These are phyloP conservation scores for Sphaerophoria taeniata DNA, from an alignment of 2,888 invertebrate genomes.

Conservation along the genomic window DNA sequence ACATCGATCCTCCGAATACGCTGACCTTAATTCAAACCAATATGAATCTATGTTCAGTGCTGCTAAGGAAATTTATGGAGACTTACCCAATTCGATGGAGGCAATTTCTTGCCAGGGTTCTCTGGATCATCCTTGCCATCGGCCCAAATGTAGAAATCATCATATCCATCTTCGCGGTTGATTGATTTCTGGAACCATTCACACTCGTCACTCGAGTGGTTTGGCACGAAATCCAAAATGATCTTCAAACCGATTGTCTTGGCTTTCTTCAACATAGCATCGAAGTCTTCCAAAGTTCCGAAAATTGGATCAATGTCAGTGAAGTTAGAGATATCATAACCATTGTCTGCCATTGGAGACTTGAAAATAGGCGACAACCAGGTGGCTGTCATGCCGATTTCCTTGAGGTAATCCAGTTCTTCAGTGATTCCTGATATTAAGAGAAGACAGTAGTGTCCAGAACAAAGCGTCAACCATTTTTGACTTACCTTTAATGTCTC, in stretches of 20 bases:
- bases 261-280: slow-evolving; percentile 84
- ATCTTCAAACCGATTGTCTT: slow-evolving; percentile 84
- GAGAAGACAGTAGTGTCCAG: neutral
- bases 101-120: slow-evolving; percentile 73
- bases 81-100: slow-evolving; percentile 79
- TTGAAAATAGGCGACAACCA: slow-evolving; percentile 90
- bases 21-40: slow-evolving; percentile 74
- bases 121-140: slow-evolving; percentile 83
- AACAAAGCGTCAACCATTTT: neutral
- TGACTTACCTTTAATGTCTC: slow-evolving; percentile 89
- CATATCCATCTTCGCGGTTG: slow-evolving; percentile 85
- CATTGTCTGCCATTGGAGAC: slow-evolving; percentile 90
- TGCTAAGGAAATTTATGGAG: too few species aligned
- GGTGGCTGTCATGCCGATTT: slow-evolving; percentile 87
- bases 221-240: slow-evolving; percentile 87
- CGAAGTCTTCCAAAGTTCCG: slow-evolving; percentile 87
- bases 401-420: slow-evolving; percentile 86
- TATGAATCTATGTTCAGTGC: too few species aligned
- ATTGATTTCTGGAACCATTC: slow-evolving; percentile 92
- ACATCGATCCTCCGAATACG: slow-evolving; percentile 86
- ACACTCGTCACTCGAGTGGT: slow-evolving; percentile 91
- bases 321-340: slow-evolving; percentile 90
- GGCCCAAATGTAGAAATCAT: slow-evolving; percentile 91
- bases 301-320: slow-evolving; percentile 87
- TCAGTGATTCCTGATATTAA: slow-evolving; percentile 84